Base-by-base conservation (phyloP, 30 jellyfish, hydroid and myxozoan genomes). In the Hydra vulgaris region DNA sequence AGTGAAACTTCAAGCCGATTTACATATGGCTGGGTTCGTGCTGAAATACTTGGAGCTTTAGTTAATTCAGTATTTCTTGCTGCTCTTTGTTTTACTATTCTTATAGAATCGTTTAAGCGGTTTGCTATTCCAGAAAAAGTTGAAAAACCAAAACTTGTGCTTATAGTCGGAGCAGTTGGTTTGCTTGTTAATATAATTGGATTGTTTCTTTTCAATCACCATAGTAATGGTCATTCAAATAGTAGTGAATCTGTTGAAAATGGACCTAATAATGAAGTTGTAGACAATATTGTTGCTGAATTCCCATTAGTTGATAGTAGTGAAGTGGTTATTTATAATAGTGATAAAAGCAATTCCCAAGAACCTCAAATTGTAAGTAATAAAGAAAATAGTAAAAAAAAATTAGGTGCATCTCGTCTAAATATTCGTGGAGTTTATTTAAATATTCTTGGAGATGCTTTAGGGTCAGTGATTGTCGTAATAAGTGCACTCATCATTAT, bases 1-100 rank as follows among this genome's bases (percentile, higher is more conserved):
- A 90, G 95, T 8, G 85, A 78, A 84, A 79, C 88, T 70, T 83
- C 92, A 18, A 80, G 86, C 21, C 79, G 95, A 54, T 89, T 79
- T 72, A 84, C 97, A 23, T 89, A 80, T 82, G 97, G 97, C 8
- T 86, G 78, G 77, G 95, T 89, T 26, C 66, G 97, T 23, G 90
- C 95, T 40, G 95, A 85, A 73, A 94, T 86, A 7, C 81, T 89
- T 18, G 97, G 97, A n/a, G 97, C 95, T 25, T 70, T 89, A 40
- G 95, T 85, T 20, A 89, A 89, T 66, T 86, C 95, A 7, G 95
- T 86, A 0, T 89, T 89, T 79, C 82, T 89, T 67, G 95, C 86
- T 22, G 95, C 97, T 5, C 77, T 89, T 52, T 89, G 97, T 55
- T 82, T 86, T 70, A 81, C 95, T 3, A 85, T 89, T 21, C 73